Percentiles rank a stretch among this genome's conserved stretches.
Evolutionary conservation across 2,888 invertebrate genomes (phyloP).

Genomic region (Drosophila seclusa): DNA sequence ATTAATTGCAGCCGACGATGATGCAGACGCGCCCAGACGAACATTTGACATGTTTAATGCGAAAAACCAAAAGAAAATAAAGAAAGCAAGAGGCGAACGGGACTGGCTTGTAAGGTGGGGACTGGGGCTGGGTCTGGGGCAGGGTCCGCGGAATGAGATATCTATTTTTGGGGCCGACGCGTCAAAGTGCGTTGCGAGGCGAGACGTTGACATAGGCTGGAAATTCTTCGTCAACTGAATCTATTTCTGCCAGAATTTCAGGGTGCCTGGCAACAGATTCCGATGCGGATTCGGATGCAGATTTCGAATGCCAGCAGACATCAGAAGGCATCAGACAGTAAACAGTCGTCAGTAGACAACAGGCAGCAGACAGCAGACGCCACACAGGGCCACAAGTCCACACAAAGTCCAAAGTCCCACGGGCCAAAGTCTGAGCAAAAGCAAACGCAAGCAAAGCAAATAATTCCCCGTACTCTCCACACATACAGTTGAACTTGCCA

Average conservation of each 20-base stretch:
- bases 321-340: constrained; percentile 29
- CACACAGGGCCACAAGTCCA: constrained; percentile 31
- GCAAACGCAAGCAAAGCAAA: constrained; percentile 23
- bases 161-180: constrained; percentile 61
- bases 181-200: constrained; percentile 1
- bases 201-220: constrained; percentile 73
- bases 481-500: neutral
- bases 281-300: constrained; percentile 26
- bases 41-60: constrained; percentile 78
- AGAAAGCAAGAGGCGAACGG: neutral
- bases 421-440: constrained; percentile 24
- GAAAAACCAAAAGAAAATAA: constrained; percentile 49
- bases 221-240: constrained; percentile 57
- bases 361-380: constrained; percentile 46
- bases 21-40: constrained; percentile 65
- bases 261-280: constrained; percentile 46
- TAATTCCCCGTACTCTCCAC: neutral
- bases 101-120: neutral
- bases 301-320: constrained; percentile 34
- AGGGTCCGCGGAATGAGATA: constrained; percentile 24
- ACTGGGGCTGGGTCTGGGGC: neutral
- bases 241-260: constrained; percentile 35
- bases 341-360: constrained; percentile 45
- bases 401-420: constrained; percentile 45
- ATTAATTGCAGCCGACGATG: constrained; percentile 80